Evolutionary conservation across 2,113 vertebrate genomes (phyloP).

Genomic region (Brachypteracias leptosomus): DNA sequence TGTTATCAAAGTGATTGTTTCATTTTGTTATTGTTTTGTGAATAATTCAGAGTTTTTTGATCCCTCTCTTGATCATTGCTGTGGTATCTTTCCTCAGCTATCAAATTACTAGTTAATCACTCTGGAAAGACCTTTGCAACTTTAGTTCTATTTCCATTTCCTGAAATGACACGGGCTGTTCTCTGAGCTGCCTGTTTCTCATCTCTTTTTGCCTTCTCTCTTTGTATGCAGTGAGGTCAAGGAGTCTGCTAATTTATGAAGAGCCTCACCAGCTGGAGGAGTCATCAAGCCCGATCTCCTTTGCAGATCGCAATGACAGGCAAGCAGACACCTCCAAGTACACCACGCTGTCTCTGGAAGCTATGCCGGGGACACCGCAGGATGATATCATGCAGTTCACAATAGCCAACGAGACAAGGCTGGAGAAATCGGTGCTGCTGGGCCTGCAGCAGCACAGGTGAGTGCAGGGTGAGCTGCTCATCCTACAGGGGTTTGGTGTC

Average conservation of each 20-base stretch:
- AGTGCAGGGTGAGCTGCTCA: not conserved
- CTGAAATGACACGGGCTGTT: not conserved
- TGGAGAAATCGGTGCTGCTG: slow-evolving; percentile 82
- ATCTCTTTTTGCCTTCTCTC: not conserved
- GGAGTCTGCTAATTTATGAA: slow-evolving; percentile 89
- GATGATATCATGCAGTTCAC: slow-evolving; percentile 76
- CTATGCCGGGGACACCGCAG: slow-evolving; percentile 53
- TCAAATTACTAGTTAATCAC: not conserved
- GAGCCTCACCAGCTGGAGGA: slow-evolving; percentile 82
- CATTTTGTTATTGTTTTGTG: not conserved
- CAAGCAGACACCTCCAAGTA: slow-evolving; percentile 80
- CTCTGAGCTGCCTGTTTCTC: not conserved
- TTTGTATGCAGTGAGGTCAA: slow-evolving; percentile 85
- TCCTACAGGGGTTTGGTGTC: accelerated
- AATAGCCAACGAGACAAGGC: slow-evolving; percentile 81
- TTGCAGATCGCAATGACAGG: slow-evolving; percentile 80
- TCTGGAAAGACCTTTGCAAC: not conserved
- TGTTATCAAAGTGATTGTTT: not conserved
- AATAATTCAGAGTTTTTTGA: not conserved
- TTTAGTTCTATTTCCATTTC: not conserved
- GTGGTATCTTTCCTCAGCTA: not conserved
- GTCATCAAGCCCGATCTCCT: slow-evolving; percentile 73
- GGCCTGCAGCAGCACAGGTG: slow-evolving; percentile 83
- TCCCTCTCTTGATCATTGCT: not conserved
- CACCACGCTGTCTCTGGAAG: slow-evolving; percentile 66